A percentile compares a stretch with the other conserved stretches of the same genome.
phyloP scores from a whole-genome alignment of 2,797 vertebrate species.

The Tachyglossus aculeatus region DNA sequence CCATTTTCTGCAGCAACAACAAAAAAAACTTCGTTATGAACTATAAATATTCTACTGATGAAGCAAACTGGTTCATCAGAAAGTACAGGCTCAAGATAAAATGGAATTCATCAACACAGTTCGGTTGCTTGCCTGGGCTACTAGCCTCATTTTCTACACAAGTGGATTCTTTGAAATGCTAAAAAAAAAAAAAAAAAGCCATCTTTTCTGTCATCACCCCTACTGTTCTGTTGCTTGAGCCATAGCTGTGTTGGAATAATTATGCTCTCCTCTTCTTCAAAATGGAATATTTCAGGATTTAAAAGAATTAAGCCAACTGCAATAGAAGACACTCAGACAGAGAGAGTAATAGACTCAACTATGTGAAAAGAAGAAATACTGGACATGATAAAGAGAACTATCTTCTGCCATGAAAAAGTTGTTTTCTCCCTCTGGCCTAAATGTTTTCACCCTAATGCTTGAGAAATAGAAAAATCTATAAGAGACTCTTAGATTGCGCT shows the following conservation, averaged over 20 bases:
- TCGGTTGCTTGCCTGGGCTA: background rate
- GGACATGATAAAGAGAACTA: slow-evolving; percentile 40
- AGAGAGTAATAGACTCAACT: slow-evolving; percentile 22
- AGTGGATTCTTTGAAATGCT: slow-evolving; percentile 2
- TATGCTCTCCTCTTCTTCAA: slow-evolving; percentile 45
- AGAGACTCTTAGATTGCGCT: background rate
- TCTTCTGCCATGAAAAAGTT: slow-evolving; percentile 40
- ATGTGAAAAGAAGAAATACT: slow-evolving; percentile 14
- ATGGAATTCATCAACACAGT: slow-evolving; percentile 3
- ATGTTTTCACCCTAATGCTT: slow-evolving; percentile 22
- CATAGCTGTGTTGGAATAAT: slow-evolving; percentile 34
- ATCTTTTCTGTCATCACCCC: background rate
- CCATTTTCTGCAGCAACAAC: slow-evolving; percentile 17
- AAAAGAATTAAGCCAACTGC: slow-evolving; percentile 41
- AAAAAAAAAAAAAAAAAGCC: too few species aligned
- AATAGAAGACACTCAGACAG: background rate
- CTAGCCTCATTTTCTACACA: slow-evolving; percentile 4
- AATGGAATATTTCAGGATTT: slow-evolving; percentile 21
- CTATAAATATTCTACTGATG: slow-evolving; percentile 30
- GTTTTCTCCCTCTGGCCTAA: slow-evolving; percentile 49
- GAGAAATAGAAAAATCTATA: slow-evolving; percentile 33
- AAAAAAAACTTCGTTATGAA: slow-evolving; percentile 1
- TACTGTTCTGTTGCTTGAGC: slow-evolving; percentile 10
- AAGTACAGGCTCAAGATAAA: background rate
- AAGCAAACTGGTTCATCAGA: slow-evolving; percentile 40